phyloP scores from a whole-genome alignment of 2,888 invertebrate species.

The Lomographa bimaculata region DNA sequence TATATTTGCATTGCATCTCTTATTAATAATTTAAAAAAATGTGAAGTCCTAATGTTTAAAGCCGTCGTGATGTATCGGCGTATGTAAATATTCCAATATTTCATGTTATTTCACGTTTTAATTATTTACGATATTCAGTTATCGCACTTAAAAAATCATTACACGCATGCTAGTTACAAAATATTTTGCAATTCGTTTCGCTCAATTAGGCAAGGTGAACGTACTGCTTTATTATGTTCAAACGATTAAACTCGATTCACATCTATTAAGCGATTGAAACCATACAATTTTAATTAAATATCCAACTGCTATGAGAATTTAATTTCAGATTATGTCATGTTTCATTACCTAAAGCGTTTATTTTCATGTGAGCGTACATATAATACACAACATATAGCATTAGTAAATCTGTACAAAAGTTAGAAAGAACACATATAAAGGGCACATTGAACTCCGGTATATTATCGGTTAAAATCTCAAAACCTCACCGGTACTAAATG shows the following conservation, averaged over 20 bases:
- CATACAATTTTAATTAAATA: no score
- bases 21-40: no score
- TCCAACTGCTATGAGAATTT: no score
- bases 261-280: background rate
- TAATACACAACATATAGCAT: slow-evolving; percentile 35
- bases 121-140: slow-evolving; percentile 21
- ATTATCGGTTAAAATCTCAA: slow-evolving; percentile 58
- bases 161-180: slow-evolving; percentile 26
- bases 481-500: slow-evolving; percentile 76
- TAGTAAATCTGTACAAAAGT: slow-evolving; percentile 30
- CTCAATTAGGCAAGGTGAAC: slow-evolving; percentile 36
- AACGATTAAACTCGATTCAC: no score
- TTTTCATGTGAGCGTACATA: slow-evolving; percentile 21
- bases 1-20: no score
- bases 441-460: slow-evolving; percentile 67
- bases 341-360: slow-evolving; percentile 2
- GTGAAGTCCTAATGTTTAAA: no score
- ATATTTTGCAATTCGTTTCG: slow-evolving; percentile 31
- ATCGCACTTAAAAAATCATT: slow-evolving; percentile 28
- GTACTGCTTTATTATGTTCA: slow-evolving; percentile 13
- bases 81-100: no score
- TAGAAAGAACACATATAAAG: slow-evolving; percentile 53
- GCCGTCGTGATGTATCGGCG: no score
- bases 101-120: no score
- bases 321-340: no score